A percentile compares a stretch with the other conserved stretches of the same genome.
phyloP scores from a whole-genome alignment of 2,113 vertebrate genomes.

The Scopus umbretta region DNA sequence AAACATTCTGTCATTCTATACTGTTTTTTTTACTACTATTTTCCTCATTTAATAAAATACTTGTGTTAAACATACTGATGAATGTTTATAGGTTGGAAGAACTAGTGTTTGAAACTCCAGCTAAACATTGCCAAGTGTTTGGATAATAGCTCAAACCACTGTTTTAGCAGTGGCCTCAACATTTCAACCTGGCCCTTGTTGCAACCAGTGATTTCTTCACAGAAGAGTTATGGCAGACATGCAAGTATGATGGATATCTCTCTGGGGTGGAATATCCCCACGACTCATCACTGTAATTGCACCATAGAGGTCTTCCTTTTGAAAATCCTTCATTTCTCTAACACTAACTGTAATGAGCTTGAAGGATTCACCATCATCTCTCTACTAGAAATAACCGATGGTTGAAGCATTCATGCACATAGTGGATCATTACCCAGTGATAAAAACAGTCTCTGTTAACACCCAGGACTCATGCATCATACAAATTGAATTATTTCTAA shows the following conservation, averaged over 20 bases:
- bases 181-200: background rate
- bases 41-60: background rate
- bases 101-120: background rate
- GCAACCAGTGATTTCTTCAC: background rate
- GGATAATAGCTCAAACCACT: background rate
- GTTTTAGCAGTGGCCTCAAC: background rate
- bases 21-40: background rate
- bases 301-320: background rate
- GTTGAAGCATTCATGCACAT: background rate
- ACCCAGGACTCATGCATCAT: background rate
- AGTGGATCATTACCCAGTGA: conserved; percentile 1
- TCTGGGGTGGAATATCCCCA: background rate
- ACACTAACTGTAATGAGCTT: background rate
- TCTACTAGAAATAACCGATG: background rate
- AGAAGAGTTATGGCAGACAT: background rate
- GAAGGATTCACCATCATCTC: background rate
- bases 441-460: conserved; percentile 19
- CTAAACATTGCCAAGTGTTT: background rate
- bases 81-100: background rate
- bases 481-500: conserved; percentile 40
- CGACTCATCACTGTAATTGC: background rate
- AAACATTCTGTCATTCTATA: background rate
- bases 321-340: background rate
- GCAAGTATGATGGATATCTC: background rate
- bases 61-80: background rate